A percentile compares a stretch with the other conserved stretches of the same genome.
These are phyloP conservation scores for Crenichthys baileyi DNA, from an alignment of 2,797 vertebrate species.

Conservation along the genomic window DNA sequence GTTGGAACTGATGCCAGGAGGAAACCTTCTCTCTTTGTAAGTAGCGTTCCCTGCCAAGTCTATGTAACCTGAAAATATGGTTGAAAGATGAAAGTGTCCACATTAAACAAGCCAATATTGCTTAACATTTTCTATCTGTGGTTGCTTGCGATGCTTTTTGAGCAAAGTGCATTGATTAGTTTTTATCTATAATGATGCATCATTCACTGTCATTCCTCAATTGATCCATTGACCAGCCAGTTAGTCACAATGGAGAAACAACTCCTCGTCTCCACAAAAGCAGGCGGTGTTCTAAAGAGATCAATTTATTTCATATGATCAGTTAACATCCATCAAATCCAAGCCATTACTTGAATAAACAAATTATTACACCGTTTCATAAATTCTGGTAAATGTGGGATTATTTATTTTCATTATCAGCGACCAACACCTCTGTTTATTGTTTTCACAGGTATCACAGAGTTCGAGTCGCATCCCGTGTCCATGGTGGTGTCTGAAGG, in stretches of 20 bases:
- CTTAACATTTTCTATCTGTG: background rate
- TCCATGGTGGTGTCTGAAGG: constrained; percentile 84
- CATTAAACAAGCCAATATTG: background rate
- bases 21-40: background rate
- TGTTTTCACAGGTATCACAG: constrained; percentile 84
- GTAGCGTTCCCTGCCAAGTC: background rate
- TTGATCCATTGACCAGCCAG: constrained; percentile 81
- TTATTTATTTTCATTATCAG: background rate
- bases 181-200: constrained; percentile 68
- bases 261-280: constrained; percentile 68
- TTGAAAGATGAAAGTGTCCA: constrained; percentile 1
- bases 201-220: constrained; percentile 75
- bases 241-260: constrained; percentile 54
- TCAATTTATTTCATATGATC: constrained; percentile 60
- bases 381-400: background rate
- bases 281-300: constrained; percentile 46
- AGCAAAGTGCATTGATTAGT: constrained; percentile 67
- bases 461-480: constrained; percentile 89
- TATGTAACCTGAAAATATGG: background rate
- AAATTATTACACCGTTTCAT: background rate
- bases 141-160: constrained; percentile 21
- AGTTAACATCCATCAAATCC: constrained; percentile 59
- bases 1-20: background rate
- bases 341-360: constrained; percentile 43
- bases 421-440: background rate